These are phyloP conservation scores for Lagorchestes hirsutus DNA, from an alignment of 2,797 vertebrate genomes.

Conservation along the genomic window DNA sequence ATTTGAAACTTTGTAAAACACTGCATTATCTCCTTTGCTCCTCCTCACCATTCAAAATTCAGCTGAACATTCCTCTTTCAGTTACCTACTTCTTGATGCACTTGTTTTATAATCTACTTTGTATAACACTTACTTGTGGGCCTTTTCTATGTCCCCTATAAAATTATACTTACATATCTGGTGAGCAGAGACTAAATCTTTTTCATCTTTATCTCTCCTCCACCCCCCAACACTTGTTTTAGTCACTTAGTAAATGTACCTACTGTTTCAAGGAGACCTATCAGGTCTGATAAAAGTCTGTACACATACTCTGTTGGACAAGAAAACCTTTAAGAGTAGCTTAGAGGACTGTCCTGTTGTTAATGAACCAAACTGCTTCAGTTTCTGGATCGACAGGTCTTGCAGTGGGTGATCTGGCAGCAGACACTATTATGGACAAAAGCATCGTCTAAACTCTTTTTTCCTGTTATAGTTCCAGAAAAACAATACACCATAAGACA, in stretches of 20 bases:
- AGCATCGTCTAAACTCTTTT: constrained; percentile 21
- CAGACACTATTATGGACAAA: background rate
- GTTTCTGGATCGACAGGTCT: background rate
- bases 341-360: fast-evolving
- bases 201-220: background rate
- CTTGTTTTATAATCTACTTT: background rate
- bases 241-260: background rate
- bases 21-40: background rate
- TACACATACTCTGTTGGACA: background rate
- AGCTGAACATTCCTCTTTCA: background rate
- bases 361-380: background rate
- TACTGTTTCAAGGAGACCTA: background rate
- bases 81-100: background rate
- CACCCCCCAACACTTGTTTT: background rate
- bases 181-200: background rate
- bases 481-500: constrained; percentile 52
- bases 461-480: constrained; percentile 47
- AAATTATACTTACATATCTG: background rate
- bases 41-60: background rate
- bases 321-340: background rate
- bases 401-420: background rate
- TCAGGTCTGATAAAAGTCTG: background rate
- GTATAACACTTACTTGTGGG: background rate
- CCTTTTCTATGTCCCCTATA: background rate
- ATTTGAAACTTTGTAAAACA: background rate